Evolutionary conservation across 2,888 invertebrate species (phyloP), one percentile per base, ranked within the genome.

Genomic region (Drosophila cyrtoloma): DNA sequence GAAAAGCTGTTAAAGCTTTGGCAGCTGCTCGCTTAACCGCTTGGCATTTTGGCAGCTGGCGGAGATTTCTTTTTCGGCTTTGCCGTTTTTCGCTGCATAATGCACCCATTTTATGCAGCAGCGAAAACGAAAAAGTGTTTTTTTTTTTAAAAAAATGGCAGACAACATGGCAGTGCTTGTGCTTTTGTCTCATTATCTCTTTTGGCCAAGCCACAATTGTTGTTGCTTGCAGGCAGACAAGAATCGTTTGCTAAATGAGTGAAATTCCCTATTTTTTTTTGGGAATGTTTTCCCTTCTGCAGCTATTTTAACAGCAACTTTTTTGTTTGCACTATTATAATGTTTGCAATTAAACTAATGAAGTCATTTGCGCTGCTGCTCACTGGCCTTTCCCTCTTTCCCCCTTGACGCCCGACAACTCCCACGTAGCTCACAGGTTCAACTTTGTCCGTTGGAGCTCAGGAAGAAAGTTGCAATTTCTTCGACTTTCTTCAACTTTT

Each of bases 271-370:
- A 37, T 16, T 55, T 53, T 5, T 5, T 22, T 56, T 39, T 35
- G 26, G 16, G 42, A 9, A 14, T 56, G 35, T 12, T 52, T 47
- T 19, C 30, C 44, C 26, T 19, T 22, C 42, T 26, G 32, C 47
- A 47, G 14, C 22, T 2, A 22, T 47, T 22, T 75, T 52, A 52
- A 78, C 70, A 71, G 79, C 66, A 89, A 71, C 75, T 71, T 69
- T 76, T 51, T 71, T 32, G 66, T 68, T 10, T 70, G 66, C 58
- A 61, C 76, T 75, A 64, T 83, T 89, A 87, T 80, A 89, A 78
- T 88, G 83, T 70, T 84, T 82, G 87, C 84, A 87, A 87, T 90
- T 90, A 86, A 90, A 90, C 84, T 86, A 90, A 90, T 86, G 90
- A 87, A 87, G 91, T 76, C 89, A 84, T 86, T 86, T 82, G 66